A percentile compares a stretch with the other conserved stretches of the same genome.
These are phyloP conservation scores for Erebia ligea DNA, from an alignment of 2,888 invertebrate species.

Conservation along the genomic window DNA sequence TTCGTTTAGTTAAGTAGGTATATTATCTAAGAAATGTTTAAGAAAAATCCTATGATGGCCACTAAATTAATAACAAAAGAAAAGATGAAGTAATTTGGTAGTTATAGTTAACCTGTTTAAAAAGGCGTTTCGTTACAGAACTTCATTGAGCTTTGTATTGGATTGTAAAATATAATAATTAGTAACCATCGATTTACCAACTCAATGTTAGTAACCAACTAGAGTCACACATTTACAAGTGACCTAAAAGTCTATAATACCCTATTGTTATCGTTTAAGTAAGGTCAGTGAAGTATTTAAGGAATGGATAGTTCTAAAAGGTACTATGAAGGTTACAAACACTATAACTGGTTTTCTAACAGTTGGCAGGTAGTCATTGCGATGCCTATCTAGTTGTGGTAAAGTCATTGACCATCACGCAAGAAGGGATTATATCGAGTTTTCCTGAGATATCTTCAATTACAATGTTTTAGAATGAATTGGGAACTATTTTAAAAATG, in stretches of 20 bases:
- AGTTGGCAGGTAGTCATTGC: not conserved
- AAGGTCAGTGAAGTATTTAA: conserved; percentile 28
- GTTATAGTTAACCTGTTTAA: not conserved
- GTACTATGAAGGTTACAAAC: conserved; percentile 26
- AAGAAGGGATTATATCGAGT: not conserved
- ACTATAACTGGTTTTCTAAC: conserved; percentile 32
- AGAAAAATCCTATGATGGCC: not conserved
- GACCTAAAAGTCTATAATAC: conserved; percentile 3
- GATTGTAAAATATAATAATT: conserved; percentile 11
- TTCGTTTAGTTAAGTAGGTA: not conserved
- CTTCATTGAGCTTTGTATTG: conserved; percentile 3
- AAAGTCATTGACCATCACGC: conserved; percentile 34
- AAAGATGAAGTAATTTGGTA: not conserved
- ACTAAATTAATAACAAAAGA: not conserved
- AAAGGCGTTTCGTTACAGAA: not conserved
- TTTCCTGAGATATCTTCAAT: too few species aligned
- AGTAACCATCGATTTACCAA: too few species aligned
- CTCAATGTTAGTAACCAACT: not conserved
- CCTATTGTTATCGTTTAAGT: conserved; percentile 24
- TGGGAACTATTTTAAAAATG: too few species aligned
- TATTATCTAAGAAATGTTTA: not conserved
- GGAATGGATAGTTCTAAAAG: conserved; percentile 18
- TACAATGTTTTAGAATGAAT: too few species aligned
- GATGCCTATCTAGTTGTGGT: conserved; percentile 34
- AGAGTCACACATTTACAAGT: conserved; percentile 12